Percentiles rank a stretch among this genome's conserved stretches.
phyloP scores from a whole-genome alignment of 2,888 invertebrate species.

The Tachystola acroxantha region DNA sequence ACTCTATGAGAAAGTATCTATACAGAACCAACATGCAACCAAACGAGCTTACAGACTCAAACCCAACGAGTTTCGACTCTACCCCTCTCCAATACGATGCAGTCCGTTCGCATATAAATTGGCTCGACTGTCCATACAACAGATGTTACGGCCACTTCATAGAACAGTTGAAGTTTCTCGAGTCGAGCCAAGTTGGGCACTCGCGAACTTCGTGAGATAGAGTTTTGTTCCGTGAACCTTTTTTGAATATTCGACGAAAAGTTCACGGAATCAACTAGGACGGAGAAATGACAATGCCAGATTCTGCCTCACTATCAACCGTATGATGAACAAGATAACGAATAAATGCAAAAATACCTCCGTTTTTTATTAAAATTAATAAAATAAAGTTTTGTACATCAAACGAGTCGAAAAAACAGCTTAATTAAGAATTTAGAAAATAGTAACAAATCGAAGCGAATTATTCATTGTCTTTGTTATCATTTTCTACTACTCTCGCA shows the following conservation, averaged over 20 bases:
- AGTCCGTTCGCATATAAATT: conserved; percentile 20
- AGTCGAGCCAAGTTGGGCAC: conserved; percentile 47
- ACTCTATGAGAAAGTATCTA: conserved; percentile 50
- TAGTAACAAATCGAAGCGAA: too few relatives aligned
- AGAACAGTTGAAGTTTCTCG: conserved; percentile 37
- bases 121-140: conserved; percentile 54
- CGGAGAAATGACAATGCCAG: too few relatives aligned
- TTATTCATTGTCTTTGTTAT: too few relatives aligned
- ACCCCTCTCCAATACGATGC: conserved; percentile 15
- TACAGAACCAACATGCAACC: conserved; percentile 52
- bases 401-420: too few relatives aligned
- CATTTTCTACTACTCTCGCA: too few relatives aligned
- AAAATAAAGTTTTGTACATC: too few relatives aligned
- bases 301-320: too few relatives aligned
- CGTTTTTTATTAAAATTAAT: too few relatives aligned
- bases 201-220: conserved; percentile 51
- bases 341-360: too few relatives aligned
- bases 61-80: conserved; percentile 15
- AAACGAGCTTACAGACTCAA: conserved; percentile 14
- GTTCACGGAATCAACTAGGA: too few relatives aligned
- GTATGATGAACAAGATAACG: too few relatives aligned
- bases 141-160: conserved; percentile 64
- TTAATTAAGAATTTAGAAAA: too few relatives aligned
- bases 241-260: conserved; percentile 53
- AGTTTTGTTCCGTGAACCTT: conserved; percentile 64